A percentile compares a stretch with the other conserved stretches of the same genome.
Evolutionary conservation across 2,888 invertebrate genomes (phyloP).

Genomic region (Ectemnius lituratus): DNA sequence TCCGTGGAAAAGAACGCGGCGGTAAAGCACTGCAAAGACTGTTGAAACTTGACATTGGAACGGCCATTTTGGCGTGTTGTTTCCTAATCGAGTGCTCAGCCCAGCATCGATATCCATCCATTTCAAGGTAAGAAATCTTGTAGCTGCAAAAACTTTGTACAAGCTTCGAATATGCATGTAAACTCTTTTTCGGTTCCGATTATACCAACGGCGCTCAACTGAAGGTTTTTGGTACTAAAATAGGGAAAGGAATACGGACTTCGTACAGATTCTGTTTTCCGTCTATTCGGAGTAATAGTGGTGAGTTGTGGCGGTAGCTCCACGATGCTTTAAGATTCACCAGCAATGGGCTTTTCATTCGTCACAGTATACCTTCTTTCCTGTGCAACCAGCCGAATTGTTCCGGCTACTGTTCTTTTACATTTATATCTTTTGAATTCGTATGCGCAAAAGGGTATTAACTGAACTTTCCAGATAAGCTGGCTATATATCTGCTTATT

Average conservation of each 20-base stretch:
- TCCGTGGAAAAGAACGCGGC: slow-evolving; percentile 48
- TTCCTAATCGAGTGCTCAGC: slow-evolving; percentile 71
- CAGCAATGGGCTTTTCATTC: slow-evolving; percentile 5
- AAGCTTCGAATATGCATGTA: slow-evolving; percentile 16
- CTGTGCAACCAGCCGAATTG: neutral
- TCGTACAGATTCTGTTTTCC: slow-evolving; percentile 30
- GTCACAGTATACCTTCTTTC: neutral
- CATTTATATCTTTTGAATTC: neutral
- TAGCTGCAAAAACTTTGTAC: slow-evolving; percentile 7
- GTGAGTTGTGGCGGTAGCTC: slow-evolving; percentile 25
- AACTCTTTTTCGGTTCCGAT: slow-evolving; percentile 24
- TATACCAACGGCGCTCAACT: neutral
- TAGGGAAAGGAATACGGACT: slow-evolving; percentile 18
- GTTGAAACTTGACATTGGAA: slow-evolving; percentile 74
- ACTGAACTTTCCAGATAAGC: slow-evolving; percentile 31
- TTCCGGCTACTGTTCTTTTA: neutral
- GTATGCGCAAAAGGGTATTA: slow-evolving; percentile 13
- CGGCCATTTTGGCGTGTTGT: slow-evolving; percentile 79
- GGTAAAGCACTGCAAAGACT: slow-evolving; percentile 57
- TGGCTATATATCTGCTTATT: slow-evolving; percentile 5
- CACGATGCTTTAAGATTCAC: slow-evolving; percentile 17
- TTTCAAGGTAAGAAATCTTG: slow-evolving; percentile 68
- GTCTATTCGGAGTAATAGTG: slow-evolving; percentile 21
- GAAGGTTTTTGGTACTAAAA: neutral
- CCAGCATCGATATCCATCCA: slow-evolving; percentile 74